These are phyloP conservation scores for Trichonephila clavata DNA, from an alignment of 1,140 invertebrate genomes.

Conservation along the genomic window DNA sequence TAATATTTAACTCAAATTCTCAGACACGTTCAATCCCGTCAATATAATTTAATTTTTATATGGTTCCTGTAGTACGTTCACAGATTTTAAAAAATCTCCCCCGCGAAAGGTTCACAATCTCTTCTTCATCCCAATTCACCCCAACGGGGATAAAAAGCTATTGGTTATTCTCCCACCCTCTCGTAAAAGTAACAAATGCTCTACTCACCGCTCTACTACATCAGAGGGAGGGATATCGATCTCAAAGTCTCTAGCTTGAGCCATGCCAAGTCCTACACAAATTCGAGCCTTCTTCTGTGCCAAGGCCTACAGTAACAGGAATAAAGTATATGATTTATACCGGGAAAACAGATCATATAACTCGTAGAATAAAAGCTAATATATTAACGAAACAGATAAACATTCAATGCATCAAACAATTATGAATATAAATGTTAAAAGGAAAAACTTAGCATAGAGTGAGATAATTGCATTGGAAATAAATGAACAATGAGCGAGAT, in stretches of 20 bases:
- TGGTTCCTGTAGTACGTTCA: too few species aligned
- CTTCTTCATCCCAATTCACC: background rate
- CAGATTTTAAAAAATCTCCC: background rate
- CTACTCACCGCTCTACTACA: conserved; percentile 65
- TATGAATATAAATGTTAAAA: too few species aligned
- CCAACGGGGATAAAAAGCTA: background rate
- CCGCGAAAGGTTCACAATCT: background rate
- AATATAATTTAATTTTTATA: too few species aligned
- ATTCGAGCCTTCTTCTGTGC: conserved; percentile 70
- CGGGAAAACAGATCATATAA: too few species aligned
- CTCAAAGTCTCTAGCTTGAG: conserved; percentile 73
- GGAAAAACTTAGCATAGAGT: too few species aligned
- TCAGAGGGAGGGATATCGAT: conserved; percentile 70
- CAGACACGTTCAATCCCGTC: too few species aligned
- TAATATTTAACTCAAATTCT: too few species aligned
- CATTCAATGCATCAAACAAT: too few species aligned
- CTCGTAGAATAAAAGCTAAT: too few species aligned
- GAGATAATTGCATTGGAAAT: too few species aligned
- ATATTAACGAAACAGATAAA: too few species aligned
- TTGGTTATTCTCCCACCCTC: background rate
- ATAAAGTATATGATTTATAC: background rate
- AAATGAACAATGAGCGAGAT: too few species aligned
- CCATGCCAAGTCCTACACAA: conserved; percentile 69
- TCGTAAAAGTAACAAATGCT: background rate
- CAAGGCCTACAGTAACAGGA: conserved; percentile 35